Evolutionary conservation across 2,888 invertebrate species (phyloP), one percentile per base, ranked within the genome.

Genomic region (Erebia epiphron): DNA sequence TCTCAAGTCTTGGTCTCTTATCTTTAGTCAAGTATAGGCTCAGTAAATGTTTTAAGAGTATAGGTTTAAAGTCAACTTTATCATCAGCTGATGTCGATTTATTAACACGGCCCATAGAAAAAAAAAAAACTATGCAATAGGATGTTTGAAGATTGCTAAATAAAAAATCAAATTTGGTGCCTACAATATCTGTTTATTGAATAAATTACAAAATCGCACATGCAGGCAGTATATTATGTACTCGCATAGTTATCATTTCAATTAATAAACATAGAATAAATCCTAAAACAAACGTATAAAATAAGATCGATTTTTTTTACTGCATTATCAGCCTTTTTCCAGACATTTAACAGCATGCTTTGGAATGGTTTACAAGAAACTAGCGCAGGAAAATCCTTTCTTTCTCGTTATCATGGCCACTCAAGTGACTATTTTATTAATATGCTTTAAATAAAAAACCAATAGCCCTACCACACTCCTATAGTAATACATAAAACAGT

Each of bases 121-220:
- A 26, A 3, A 26, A n/a, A n/a, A n/a, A n/a, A n/a, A n/a, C 35
- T 35, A 35, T 35, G 35, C 35, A 35, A 35, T 35, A 7, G 35
- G 35, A 35, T 35, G 13, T 11, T 46, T 43, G 3, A 46, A 46
- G 46, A 13, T 11, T 46, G 46, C 3, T 3, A 46, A 46, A 57
- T 68, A 68, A 74, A 67, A 66, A 71, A 67, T 67, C 14, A 65
- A 57, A 71, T 16, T 21, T 66, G 26, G 75, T 81, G 85, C 87
- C 92, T 92, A 91, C 90, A 86, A 35, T 82, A 85, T 79, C 79
- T 82, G 81, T 91, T 92, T 91, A 91, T 88, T 91, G 87, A 89
- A 90, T 90, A 90, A 91, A 86, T 90, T 90, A 92, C 88, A 90
- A 90, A 88, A 86, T 73, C 81, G 83, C 83, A 86, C 75, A 83